Percentiles rank a stretch among this genome's conserved stretches.
Conservation (phyloP, 1,140 invertebrate species). For the Drosophila hydei region DNA sequence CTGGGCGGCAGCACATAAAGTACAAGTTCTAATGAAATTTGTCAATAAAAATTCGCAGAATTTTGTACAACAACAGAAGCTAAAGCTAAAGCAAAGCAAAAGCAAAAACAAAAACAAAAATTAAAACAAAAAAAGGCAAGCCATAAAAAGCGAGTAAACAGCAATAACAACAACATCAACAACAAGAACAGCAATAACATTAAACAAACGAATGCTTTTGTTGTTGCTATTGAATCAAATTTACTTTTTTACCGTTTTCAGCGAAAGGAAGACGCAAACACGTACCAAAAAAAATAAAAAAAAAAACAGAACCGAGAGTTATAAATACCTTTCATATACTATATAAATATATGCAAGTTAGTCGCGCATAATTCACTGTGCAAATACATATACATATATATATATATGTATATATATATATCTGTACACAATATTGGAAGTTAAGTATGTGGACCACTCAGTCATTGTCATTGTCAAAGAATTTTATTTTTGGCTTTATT, state of each 20-base stretch:
- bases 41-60: conserved; percentile 80
- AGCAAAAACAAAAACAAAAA: conserved; percentile 28
- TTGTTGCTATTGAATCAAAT: conserved; percentile 71
- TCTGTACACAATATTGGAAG: background rate
- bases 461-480: conserved; percentile 77
- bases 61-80: conserved; percentile 53
- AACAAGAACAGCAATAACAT: conserved; percentile 26
- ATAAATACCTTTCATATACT: conserved; percentile 8
- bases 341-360: conserved; percentile 17
- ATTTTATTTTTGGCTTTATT: conserved; percentile 66
- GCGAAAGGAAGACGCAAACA: conserved; percentile 74
- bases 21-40: conserved; percentile 80
- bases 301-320: conserved; percentile 23
- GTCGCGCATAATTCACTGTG: conserved; percentile 8
- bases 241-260: conserved; percentile 83
- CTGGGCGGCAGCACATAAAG: conserved; percentile 14
- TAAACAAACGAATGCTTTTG: conserved; percentile 56
- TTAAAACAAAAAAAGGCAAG: conserved; percentile 20
- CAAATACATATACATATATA: conserved; percentile 7
- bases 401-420: background rate
- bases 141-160: conserved; percentile 48
- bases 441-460: conserved; percentile 54
- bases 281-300: conserved; percentile 1
- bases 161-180: conserved; percentile 27
- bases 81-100: conserved; percentile 17